Base-by-base conservation (phyloP, 1,140 invertebrate genomes). In the Drosophila pseudoananassae region DNA sequence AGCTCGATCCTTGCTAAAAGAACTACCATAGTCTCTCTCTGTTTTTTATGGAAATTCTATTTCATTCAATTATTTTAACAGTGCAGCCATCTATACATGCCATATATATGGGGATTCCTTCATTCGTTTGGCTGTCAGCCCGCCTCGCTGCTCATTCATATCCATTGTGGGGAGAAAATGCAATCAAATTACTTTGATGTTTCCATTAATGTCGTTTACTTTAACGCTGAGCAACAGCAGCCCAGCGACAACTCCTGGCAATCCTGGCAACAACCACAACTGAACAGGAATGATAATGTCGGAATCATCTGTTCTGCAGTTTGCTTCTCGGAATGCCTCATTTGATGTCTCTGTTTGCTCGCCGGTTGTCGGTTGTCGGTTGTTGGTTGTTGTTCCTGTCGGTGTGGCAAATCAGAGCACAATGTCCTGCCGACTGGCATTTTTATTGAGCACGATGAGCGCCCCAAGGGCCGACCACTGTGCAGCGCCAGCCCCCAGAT, bases 141-240 rank as follows among this genome's bases (percentile, higher is more conserved):
- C 54, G 64, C 53, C 53, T 40, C 56, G 54, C 43, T 61, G 50
- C 76, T 80, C 78, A 78, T 85, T 85, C 77, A 74, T 78, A 87
- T 85, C 82, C 82, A 85, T 85, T 85, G 82, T 73, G 75, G 36
- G 43, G 25, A 29, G 69, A 72, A 87, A 87, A 87, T 88, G 83
- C 83, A 87, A 87, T 87, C 83, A 87, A 87, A 87, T 87, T 87
- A 87, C 83, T 88, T 87, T 87, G 83, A 87, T 87, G 83, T 88
- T 88, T 87, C 83, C 83, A 88, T 88, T 87, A 87, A 87, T 88
- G 83, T 88, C 83, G 76, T 88, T 87, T 87, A 76, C 71, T 83
- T 83, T 82, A 87, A 87, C 82, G 78, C 74, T 60, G 78, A 78
- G 57, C 45, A 59, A 53, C 46, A 60, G 58, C 17, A 59, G 47